phyloP scores from a whole-genome alignment of 2,113 vertebrate species.

The Aldabrachelys gigantea region DNA sequence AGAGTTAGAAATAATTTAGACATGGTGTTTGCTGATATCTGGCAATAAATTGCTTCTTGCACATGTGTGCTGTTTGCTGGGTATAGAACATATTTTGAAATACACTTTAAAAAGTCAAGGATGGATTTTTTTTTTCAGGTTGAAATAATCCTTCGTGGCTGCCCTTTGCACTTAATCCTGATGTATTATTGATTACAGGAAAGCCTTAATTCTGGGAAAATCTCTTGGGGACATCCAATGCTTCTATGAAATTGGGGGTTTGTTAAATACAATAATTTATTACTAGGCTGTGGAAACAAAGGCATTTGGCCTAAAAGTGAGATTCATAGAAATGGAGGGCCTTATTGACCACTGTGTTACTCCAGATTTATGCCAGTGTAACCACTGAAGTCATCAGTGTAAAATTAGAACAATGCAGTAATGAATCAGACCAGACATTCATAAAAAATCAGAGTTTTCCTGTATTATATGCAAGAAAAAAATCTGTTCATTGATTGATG shows the following conservation, averaged over 20 bases:
- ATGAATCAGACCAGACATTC: neutral
- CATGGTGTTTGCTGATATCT: neutral
- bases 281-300: neutral
- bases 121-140: slow-evolving; percentile 62
- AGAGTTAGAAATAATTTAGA: slow-evolving; percentile 59
- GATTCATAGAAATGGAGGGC: neutral
- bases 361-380: neutral
- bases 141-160: slow-evolving; percentile 60
- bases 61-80: slow-evolving; percentile 37
- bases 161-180: slow-evolving; percentile 68
- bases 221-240: slow-evolving; percentile 40
- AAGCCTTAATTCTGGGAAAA: slow-evolving; percentile 65
- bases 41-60: slow-evolving; percentile 43
- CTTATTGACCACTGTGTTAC: slow-evolving; percentile 3
- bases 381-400: neutral
- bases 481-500: neutral
- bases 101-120: slow-evolving; percentile 30
- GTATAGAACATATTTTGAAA: slow-evolving; percentile 61
- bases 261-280: neutral
- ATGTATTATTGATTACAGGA: slow-evolving; percentile 30
- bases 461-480: neutral
- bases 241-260: neutral
- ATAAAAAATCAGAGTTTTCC: neutral
- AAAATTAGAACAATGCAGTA: neutral
- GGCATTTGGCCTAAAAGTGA: neutral